Conservation (phyloP, 2,888 invertebrate species). For the Gandaritis pyraliata region DNA sequence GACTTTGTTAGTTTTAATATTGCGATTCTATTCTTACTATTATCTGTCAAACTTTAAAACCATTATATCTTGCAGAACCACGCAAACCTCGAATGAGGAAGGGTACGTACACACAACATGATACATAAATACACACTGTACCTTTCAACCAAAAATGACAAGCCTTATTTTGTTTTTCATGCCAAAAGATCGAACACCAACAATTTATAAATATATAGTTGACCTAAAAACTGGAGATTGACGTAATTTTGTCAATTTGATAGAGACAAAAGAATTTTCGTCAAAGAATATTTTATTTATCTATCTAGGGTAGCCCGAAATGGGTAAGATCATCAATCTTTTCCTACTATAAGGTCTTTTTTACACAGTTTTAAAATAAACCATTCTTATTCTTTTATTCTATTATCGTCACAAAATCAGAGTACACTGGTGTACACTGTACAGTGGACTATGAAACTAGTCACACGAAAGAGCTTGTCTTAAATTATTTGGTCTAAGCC, state of each 20-base stretch:
- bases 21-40: not conserved
- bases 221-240: no score
- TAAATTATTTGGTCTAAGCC: slow-evolving; percentile 17
- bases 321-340: no score
- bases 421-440: no score
- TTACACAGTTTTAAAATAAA: no score
- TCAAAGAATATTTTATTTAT: no score
- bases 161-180: not conserved
- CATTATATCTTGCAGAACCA: slow-evolving; percentile 49
- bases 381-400: no score
- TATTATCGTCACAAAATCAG: no score
- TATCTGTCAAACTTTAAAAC: slow-evolving; percentile 17
- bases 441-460: not conserved
- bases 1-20: not conserved
- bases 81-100: slow-evolving; percentile 51
- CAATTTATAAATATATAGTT: no score
- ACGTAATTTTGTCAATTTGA: no score
- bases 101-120: slow-evolving; percentile 51
- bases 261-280: no score
- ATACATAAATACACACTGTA: slow-evolving; percentile 7
- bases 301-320: no score
- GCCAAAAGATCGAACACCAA: not conserved
- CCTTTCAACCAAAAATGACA: slow-evolving; percentile 9
- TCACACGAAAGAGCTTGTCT: slow-evolving; percentile 7
- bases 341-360: no score